Evolutionary conservation across 2,113 vertebrate species (phyloP), one percentile per base, ranked within the genome.

Genomic region (Cebidichthys violaceus): DNA sequence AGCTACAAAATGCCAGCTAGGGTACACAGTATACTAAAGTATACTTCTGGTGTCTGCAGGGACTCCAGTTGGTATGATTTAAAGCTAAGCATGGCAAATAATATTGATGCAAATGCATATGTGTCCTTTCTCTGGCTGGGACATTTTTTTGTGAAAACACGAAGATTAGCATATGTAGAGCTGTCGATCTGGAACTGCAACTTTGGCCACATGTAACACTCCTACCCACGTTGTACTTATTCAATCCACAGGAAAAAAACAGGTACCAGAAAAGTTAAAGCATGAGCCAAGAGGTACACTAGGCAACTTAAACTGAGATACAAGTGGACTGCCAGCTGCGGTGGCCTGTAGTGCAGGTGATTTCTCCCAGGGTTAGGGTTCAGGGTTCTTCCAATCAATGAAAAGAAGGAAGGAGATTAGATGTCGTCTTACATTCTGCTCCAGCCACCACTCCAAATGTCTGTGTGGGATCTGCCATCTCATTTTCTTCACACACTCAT

Each of bases 371-470:
- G 87, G 83, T 77, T 87, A 85, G 85, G 70, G 22, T 47, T 45
- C 17, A 47, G 20, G 22, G 77, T 81, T 79, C 85, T 31, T 83
- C 79, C 82, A 83, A 87, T 91, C 89, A 37, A 90, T 89, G 75
- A 27, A 54, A 50, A 89, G 89, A 90, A 86, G 45, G 72, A 72
- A 45, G 52, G 55, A 87, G 87, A 92, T 91, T 85, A 88, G 86
- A 90, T 87, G 27, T 43, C 77, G 87, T 83, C 86, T 90, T 77
- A 57, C 87, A 88, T 80, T 84, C 70, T 83, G 79, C 65, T 86
- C 57, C 67, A 54, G 47, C 71, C 71, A 62, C 33, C 61, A 14
- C 64, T 77, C 65, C 59, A 70, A 75, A 83, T 54, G 43, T 83
- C 75, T 80, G 59, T 6, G 5, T 15, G 1, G 68, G 79, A 86